phyloP scores from a whole-genome alignment of 2,797 vertebrate species.

The Epinephelus malabaricus region DNA sequence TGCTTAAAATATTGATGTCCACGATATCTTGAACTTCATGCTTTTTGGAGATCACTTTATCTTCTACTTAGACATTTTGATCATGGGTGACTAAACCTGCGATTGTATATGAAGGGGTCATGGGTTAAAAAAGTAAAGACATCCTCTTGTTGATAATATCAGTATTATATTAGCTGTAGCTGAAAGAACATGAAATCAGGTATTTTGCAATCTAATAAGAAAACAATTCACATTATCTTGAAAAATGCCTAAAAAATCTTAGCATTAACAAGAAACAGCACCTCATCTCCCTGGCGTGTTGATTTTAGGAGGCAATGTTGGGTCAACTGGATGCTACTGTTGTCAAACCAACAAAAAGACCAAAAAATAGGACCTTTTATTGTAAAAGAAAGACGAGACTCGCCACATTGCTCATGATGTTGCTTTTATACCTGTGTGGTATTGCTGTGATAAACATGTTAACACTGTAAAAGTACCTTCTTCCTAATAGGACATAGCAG shows the following conservation, averaged over 20 bases:
- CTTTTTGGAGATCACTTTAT: too few species aligned
- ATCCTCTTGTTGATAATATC: background rate
- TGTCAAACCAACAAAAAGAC: background rate
- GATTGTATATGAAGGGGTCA: background rate
- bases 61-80: too few species aligned
- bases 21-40: too few species aligned
- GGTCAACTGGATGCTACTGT: background rate
- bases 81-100: too few species aligned
- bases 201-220: background rate
- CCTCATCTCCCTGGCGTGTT: background rate
- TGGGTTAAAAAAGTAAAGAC: background rate
- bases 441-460: slow-evolving; percentile 57
- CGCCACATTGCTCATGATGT: slow-evolving; percentile 50
- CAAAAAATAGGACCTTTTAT: too few species aligned
- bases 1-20: too few species aligned
- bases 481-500: background rate
- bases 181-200: background rate
- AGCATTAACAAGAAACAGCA: background rate
- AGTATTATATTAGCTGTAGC: background rate
- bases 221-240: background rate
- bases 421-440: slow-evolving; percentile 62
- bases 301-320: background rate
- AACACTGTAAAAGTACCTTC: background rate
- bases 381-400: background rate
- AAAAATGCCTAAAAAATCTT: background rate